phyloP scores from a whole-genome alignment of 2,113 vertebrate species.

The Nothocercus julius region DNA sequence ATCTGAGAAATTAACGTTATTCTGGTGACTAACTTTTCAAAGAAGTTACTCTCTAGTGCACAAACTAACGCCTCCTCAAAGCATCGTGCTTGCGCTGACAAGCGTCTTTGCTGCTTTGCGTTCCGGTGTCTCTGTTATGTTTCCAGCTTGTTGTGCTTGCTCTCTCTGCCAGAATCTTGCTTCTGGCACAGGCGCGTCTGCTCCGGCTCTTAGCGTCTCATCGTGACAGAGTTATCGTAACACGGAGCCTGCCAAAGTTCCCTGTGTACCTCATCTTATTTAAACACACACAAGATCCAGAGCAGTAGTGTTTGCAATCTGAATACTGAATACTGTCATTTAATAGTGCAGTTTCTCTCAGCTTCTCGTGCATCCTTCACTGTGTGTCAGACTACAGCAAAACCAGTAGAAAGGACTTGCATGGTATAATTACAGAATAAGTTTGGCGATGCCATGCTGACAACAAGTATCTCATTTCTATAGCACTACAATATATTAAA shows the following conservation, averaged over 20 bases:
- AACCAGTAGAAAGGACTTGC: neutral
- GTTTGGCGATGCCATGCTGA: neutral
- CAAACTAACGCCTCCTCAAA: neutral
- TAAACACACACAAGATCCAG: neutral
- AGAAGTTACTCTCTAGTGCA: neutral
- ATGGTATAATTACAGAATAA: neutral
- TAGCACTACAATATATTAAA: neutral
- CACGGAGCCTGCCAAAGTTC: neutral
- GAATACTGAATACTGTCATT: neutral
- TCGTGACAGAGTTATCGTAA: neutral
- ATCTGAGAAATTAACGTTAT: neutral
- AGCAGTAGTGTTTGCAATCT: neutral
- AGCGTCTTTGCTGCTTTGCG: accelerated
- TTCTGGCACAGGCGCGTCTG: neutral
- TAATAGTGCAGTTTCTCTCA: neutral
- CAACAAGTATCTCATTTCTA: neutral
- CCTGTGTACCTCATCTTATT: neutral
- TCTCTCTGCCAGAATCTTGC: neutral
- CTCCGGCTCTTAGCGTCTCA: neutral
- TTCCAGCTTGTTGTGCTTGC: neutral
- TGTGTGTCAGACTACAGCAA: neutral
- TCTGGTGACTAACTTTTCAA: neutral
- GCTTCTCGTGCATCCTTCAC: accelerated
- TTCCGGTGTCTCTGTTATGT: neutral
- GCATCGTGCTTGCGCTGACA: neutral